Conservation (phyloP, 2,797 vertebrate genomes). For the Acanthurus lineatus region DNA sequence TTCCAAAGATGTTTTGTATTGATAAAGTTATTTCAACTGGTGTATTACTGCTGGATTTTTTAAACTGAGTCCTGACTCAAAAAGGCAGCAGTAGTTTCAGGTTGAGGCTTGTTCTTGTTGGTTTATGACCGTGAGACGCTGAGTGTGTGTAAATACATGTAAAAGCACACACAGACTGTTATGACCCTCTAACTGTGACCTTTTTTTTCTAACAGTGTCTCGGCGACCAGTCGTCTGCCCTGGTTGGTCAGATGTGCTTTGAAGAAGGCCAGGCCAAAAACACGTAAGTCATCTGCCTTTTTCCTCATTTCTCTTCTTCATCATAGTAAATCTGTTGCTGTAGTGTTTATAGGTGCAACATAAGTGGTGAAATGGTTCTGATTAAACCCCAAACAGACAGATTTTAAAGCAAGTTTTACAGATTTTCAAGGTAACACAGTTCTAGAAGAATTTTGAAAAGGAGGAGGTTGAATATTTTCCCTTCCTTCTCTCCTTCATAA, state of each 20-base stretch:
- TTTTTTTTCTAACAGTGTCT: conserved; percentile 87
- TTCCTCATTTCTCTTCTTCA: background rate
- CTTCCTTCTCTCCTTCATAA: too few species aligned
- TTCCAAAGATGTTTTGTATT: too few species aligned
- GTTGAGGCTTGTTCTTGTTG: background rate
- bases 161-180: background rate
- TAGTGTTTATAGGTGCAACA: too few species aligned
- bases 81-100: background rate
- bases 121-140: background rate
- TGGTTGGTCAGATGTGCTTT: conserved; percentile 97
- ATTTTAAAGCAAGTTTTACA: too few species aligned
- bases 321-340: too few species aligned
- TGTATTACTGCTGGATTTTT: too few species aligned
- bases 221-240: conserved; percentile 94
- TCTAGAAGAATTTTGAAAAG: too few species aligned
- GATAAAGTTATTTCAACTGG: background rate
- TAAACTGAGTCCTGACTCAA: too few species aligned
- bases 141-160: background rate
- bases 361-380: background rate
- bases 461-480: too few species aligned
- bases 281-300: conserved; percentile 84
- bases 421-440: too few species aligned
- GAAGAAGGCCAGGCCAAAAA: conserved; percentile 94
- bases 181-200: background rate
- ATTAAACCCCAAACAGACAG: too few species aligned